Evolutionary conservation across 2,797 vertebrate genomes (phyloP), one percentile per base, ranked within the genome.

Genomic region (Phrynocephalus forsythii): DNA sequence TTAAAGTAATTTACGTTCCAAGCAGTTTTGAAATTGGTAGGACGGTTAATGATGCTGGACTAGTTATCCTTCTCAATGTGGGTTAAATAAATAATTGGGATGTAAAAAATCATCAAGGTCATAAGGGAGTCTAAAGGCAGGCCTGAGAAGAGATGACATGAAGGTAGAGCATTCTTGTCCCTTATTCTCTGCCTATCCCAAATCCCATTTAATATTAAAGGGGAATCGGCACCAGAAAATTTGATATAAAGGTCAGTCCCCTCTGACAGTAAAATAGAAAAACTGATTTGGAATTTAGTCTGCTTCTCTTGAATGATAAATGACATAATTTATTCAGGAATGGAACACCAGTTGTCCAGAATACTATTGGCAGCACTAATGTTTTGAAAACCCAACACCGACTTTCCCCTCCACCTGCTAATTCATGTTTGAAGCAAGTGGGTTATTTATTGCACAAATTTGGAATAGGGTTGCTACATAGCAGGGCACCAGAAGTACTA

Each of bases 241-340:
- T 94, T 94, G 90, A 90, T 95, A 86, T 94, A 92, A 96, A 96
- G 91, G 75, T 96, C 94, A 94, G 69, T 80, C 91, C 84, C 83
- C 90, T 87, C 48, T 88, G 80, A 83, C 24, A 90, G 79, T 87
- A 92, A 93, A 93, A 84, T 63, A 90, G 89, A 87, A 94, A 44
- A 95, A 95, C 30, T 80, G 92, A 78, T 87, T 52, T 69, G 90
- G 84, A 90, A 88, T 88, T 95, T 91, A 87, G 73, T 52, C 26
- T 85, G 73, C n/a, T 3, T 92, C 52, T 92, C 69, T 90, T 93
- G 80, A 92, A 91, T 91, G 93, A 93, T 90, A 87, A 94, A 94
- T 93, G n/a, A 0, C 84, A 79, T 88, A 67, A 92, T 93, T 94
- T 93, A 71, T 90, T 63, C 1, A 87, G 15, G 63, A 60, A 28